Base-by-base conservation (phyloP, 2,113 vertebrate genomes). In the Scortum barcoo region DNA sequence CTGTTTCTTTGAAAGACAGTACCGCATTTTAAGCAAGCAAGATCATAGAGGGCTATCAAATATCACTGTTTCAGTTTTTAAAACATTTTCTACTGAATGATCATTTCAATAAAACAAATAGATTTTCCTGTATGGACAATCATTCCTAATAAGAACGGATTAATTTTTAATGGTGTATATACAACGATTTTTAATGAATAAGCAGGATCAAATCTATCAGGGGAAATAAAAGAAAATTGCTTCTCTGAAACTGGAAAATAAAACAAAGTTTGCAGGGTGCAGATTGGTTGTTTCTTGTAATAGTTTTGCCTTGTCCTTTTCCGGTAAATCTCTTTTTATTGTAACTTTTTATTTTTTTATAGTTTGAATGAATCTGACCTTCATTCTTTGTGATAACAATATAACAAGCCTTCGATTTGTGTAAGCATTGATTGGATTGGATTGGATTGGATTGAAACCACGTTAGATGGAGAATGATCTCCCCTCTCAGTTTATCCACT, bases 171-270 rank as follows among this genome's bases (percentile, higher is more conserved):
- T 60, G 4, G 8, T 46, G 14, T 50, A 1, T 60, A 72, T 68
- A 61, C n/a, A n/a, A 72, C 11, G 56, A 12, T 60, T 20, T 5
- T 62, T 8, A 4, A 54, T 77, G 28, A 60, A 66, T 68, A 54
- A 68, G 70, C 19, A 24, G 28, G 50, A 65, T 54, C 56, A 3
- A 46, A 6, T 60, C 36, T 16, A 57, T 68, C 65, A 28, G 1
- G 50, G 56, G 19, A 51, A 73, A 57, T 46, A 36, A n/a, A 56
- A 74, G 16, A 40, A n/a, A 44, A 76, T 53, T 44, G 26, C 19
- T 48, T 74, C 3, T 51, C 36, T 1, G 1, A 38, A 73, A 38
- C 3, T 38, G 48, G 2, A 54, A 22, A 63, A 51, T 50, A 51
- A 9, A 76, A n/a, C 33, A 38, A 22, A 24, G 22, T 62, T 38